Base-by-base conservation (phyloP, 37 sponge, comb jelly and placozoan species). In the Theonella swinhoei region DNA sequence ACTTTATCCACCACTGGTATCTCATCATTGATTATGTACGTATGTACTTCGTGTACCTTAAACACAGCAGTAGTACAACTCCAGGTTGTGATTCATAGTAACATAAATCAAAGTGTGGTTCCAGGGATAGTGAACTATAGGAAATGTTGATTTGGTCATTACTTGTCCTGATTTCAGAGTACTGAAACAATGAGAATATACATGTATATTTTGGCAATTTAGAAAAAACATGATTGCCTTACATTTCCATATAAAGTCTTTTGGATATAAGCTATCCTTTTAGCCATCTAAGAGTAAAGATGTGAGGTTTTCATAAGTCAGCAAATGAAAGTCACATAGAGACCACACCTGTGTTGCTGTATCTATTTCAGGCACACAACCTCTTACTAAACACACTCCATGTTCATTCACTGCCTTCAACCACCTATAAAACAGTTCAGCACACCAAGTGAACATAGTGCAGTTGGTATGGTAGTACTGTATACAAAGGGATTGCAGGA, bases 21-120 rank as follows among this genome's bases (percentile, higher is more conserved):
- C n/a, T n/a, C n/a, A n/a, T n/a, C n/a, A n/a, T n/a, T n/a, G n/a
- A n/a, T n/a, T n/a, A n/a, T n/a, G n/a, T n/a, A n/a, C n/a, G n/a
- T n/a, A n/a, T n/a, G n/a, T n/a, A n/a, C n/a, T n/a, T n/a, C n/a
- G n/a, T n/a, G n/a, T n/a, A n/a, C 87, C 80, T 76, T 1, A 93
- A 4, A 26, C 94, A 93, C 75, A 89, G 90, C 2, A 93, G 68
- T 7, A 89, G 38, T 75, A 86, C 90, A 26, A 93, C 38, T 8
- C 94, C 94, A 30, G 94, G 94, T 54, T 90, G 90, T 0, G 94
- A 89, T 58, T 93, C 83, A 64, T 89, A 89, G 61, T 93, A 93
- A 3, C 42, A 29, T 19, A 83, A 42, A 58, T 93, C 94, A 74
- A 85, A 72, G 75, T 93, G 94, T 19, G 75, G 58, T 3, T 42